Evolutionary conservation across 1,140 invertebrate species (phyloP).

Genomic region (Diuraphis noxia): DNA sequence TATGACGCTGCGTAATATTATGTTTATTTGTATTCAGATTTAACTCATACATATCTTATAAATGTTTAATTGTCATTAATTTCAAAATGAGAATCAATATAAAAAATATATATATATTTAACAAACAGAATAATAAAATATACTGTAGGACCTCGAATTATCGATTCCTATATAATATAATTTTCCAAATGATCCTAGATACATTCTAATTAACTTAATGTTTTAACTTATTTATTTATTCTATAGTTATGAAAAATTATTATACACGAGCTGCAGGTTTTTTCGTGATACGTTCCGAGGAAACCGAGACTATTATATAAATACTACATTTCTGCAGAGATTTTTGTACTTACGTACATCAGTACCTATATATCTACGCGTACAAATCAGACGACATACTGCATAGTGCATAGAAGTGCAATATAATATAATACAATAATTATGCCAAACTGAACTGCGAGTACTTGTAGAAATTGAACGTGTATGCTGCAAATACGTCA

Average conservation of each 20-base stretch:
- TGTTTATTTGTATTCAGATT: not conserved
- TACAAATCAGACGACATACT: not conserved
- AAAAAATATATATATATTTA: not conserved
- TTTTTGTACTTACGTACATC: rapidly evolving
- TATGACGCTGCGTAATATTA: not conserved
- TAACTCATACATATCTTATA: not conserved
- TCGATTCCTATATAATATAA: not conserved
- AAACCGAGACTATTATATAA: no score
- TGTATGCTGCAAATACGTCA: not conserved
- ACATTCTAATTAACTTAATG: no score
- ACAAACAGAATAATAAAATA: not conserved
- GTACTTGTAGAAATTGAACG: not conserved
- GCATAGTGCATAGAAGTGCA: not conserved
- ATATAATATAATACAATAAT: not conserved
- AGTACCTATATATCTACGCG: no score
- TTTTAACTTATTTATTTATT: no score
- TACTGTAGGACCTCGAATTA: not conserved
- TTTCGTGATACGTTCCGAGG: not conserved
- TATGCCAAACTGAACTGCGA: not conserved
- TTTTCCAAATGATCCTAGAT: no score
- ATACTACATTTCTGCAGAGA: no score
- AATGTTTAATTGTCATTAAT: not conserved
- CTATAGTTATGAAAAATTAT: no score
- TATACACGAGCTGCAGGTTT: no score
- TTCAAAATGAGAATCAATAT: not conserved